phyloP scores from a whole-genome alignment of 2,888 invertebrate genomes.

The Abrostola tripartita region DNA sequence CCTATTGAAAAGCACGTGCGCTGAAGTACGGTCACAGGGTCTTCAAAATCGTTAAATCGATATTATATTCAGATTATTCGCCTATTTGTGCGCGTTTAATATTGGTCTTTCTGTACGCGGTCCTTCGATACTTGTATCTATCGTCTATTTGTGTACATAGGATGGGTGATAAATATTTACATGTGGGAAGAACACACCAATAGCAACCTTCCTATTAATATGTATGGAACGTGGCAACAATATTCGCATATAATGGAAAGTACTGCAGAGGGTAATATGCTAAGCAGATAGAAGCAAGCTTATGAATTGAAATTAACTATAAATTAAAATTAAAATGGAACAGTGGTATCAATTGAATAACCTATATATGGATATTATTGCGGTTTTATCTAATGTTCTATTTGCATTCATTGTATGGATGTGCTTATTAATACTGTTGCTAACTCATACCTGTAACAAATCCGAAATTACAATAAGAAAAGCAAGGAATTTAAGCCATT shows the following conservation, averaged over 20 bases:
- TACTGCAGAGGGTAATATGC: slow-evolving; percentile 7
- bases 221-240: slow-evolving; percentile 30
- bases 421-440: not conserved
- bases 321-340: not conserved
- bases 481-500: too few species aligned
- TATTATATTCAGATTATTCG: too few species aligned
- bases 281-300: slow-evolving; percentile 3
- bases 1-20: too few species aligned
- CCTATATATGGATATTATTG: not conserved
- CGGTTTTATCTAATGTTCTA: not conserved
- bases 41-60: too few species aligned
- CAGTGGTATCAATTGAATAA: slow-evolving; percentile 2
- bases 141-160: not conserved
- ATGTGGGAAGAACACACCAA: slow-evolving; percentile 24
- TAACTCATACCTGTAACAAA: too few species aligned
- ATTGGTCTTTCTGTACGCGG: too few species aligned
- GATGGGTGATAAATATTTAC: slow-evolving; percentile 28
- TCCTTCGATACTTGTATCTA: too few species aligned
- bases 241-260: slow-evolving; percentile 19
- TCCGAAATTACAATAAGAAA: too few species aligned
- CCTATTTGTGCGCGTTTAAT: too few species aligned
- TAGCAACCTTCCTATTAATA: slow-evolving; percentile 40
- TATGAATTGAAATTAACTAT: not conserved
- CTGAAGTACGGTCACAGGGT: too few species aligned
- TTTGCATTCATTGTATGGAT: not conserved